Evolutionary conservation across 2,113 vertebrate genomes (phyloP).

Genomic region (Rissa tridactyla): DNA sequence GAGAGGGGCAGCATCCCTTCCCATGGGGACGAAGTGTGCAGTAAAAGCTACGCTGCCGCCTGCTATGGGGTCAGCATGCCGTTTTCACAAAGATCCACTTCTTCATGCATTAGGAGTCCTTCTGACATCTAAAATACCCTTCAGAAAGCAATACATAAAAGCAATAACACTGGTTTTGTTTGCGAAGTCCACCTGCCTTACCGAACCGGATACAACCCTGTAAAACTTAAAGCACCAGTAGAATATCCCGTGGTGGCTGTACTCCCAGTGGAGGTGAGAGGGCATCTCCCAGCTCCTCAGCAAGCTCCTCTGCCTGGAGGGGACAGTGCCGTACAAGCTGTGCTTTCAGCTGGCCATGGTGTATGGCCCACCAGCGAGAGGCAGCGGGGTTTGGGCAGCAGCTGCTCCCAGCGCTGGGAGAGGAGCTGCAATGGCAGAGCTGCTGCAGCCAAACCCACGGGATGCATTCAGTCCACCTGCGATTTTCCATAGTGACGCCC

Average conservation of each 20-base stretch:
- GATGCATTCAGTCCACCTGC: not conserved
- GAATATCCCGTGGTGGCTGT: not conserved
- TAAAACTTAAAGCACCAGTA: not conserved
- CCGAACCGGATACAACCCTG: not conserved
- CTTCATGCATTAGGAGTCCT: not conserved
- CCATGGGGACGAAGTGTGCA: not conserved
- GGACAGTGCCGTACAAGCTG: not conserved
- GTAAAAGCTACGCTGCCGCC: not conserved
- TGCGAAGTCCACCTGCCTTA: not conserved
- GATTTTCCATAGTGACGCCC: not conserved
- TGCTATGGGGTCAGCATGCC: not conserved
- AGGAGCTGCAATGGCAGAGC: fast-evolving
- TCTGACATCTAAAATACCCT: not conserved
- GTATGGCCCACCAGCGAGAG: fast-evolving
- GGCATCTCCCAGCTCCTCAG: not conserved
- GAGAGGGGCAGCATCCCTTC: not conserved
- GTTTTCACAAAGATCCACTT: not conserved
- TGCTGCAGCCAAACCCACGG: not conserved
- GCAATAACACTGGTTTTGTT: not conserved
- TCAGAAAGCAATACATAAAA: not conserved
- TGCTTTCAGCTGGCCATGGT: fast-evolving
- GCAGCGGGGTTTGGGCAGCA: not conserved
- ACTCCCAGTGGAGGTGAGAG: not conserved
- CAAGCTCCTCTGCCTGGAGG: not conserved
- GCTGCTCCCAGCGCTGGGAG: fast-evolving